A percentile compares a stretch with the other conserved stretches of the same genome.
These are phyloP conservation scores for Salvator merianae DNA, from an alignment of 2,113 vertebrate genomes.

Conservation along the genomic window DNA sequence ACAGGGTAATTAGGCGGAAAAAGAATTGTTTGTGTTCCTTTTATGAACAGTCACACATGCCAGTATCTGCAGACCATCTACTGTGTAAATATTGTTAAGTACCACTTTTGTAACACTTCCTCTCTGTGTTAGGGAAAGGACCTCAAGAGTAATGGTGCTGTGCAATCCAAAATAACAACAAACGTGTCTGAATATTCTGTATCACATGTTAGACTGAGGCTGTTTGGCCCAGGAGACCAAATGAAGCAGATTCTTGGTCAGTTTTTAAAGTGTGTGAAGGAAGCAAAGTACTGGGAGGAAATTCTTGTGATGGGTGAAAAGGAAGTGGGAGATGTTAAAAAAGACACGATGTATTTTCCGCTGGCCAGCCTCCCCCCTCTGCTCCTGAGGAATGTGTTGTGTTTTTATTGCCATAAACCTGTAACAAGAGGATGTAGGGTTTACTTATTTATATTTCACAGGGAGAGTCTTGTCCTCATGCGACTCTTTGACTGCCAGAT, in stretches of 20 bases:
- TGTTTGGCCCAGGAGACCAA: slow-evolving; percentile 26
- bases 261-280: slow-evolving; percentile 64
- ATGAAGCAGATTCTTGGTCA: slow-evolving; percentile 33
- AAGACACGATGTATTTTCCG: slow-evolving; percentile 75
- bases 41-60: background rate
- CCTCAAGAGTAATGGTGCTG: too few relatives aligned
- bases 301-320: slow-evolving; percentile 67
- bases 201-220: slow-evolving; percentile 35
- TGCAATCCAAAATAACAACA: slow-evolving; percentile 1
- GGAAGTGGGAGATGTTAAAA: slow-evolving; percentile 74
- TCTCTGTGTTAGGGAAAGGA: background rate
- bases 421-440: slow-evolving; percentile 69
- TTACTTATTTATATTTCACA: slow-evolving; percentile 73
- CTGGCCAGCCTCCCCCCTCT: slow-evolving; percentile 15
- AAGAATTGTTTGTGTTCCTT: background rate
- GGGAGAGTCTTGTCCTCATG: slow-evolving; percentile 49
- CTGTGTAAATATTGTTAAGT: background rate
- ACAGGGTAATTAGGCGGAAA: too few relatives aligned
- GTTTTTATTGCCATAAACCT: slow-evolving; percentile 74
- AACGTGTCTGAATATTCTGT: slow-evolving; percentile 8
- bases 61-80: background rate
- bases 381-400: slow-evolving; percentile 48
- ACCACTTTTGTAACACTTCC: background rate
- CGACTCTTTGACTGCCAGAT: slow-evolving; percentile 57
- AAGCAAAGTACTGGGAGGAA: slow-evolving; percentile 72